Conservation (phyloP, 2,113 vertebrate species). For the Hypocryptadius cinnamomeus region DNA sequence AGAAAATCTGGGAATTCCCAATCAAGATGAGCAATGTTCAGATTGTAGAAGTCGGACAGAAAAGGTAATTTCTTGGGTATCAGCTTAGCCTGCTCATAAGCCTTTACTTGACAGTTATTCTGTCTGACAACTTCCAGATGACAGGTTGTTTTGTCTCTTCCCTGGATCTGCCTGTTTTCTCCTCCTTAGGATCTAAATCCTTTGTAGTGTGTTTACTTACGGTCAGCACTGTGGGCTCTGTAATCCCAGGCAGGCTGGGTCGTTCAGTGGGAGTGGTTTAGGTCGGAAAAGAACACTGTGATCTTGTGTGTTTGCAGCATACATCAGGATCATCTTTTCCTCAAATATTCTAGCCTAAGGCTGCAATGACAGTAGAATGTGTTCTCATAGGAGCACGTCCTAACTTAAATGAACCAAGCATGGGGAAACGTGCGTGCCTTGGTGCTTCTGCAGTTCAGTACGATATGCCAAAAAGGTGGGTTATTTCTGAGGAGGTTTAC, state of each 20-base stretch:
- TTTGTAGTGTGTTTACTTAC: not conserved
- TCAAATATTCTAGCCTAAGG: not conserved
- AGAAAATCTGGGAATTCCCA: not conserved
- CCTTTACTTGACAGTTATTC: not conserved
- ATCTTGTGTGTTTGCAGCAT: not conserved
- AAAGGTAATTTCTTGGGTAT: not conserved
- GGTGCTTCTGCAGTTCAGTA: not conserved
- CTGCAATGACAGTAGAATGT: not conserved
- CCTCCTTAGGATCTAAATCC: not conserved
- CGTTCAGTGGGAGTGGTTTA: not conserved
- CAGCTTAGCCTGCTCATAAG: not conserved
- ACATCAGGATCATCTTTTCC: not conserved
- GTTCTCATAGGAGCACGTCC: not conserved
- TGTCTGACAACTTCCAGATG: not conserved
- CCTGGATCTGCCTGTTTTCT: not conserved
- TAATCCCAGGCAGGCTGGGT: not conserved
- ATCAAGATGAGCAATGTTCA: not conserved
- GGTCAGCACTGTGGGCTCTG: not conserved
- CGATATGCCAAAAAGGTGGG: not conserved
- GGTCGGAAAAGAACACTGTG: not conserved
- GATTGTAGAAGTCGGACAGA: not conserved
- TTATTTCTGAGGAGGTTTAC: not conserved
- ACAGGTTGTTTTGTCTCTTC: not conserved
- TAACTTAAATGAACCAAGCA: not conserved
- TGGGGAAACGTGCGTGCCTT: rapidly evolving